phyloP scores from a whole-genome alignment of 2,797 vertebrate species.

The Halcyon badia region DNA sequence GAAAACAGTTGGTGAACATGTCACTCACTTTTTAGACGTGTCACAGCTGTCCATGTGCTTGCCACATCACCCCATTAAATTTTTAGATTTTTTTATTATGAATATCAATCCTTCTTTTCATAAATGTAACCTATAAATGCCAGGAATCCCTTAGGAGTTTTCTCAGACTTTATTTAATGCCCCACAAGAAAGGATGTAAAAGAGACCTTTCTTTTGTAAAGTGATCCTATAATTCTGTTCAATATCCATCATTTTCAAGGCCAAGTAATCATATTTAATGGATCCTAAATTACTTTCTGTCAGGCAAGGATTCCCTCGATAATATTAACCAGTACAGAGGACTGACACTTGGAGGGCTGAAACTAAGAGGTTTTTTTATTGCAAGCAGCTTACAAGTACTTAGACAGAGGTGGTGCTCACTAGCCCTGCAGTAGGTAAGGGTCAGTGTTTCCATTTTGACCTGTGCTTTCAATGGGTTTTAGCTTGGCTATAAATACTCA shows the following conservation, averaged over 20 bases:
- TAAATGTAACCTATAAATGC: conserved; percentile 81
- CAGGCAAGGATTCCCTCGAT: conserved; percentile 79
- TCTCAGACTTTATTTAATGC: conserved; percentile 80
- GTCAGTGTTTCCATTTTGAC: conserved; percentile 38
- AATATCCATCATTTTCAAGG: conserved; percentile 85
- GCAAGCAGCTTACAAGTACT: conserved; percentile 62
- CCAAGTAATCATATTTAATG: conserved; percentile 86
- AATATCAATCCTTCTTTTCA: conserved; percentile 81
- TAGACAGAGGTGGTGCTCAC: conserved; percentile 7
- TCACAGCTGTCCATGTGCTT: conserved; percentile 76
- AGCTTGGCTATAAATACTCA: conserved; percentile 52
- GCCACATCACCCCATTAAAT: conserved; percentile 70
- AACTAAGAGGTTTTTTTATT: conserved; percentile 70
- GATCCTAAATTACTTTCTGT: conserved; percentile 84
- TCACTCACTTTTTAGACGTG: conserved; percentile 78
- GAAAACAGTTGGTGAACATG: conserved; percentile 73
- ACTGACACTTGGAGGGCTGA: conserved; percentile 66
- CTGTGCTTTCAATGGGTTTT: conserved; percentile 50
- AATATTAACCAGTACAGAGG: conserved; percentile 79
- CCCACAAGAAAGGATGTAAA: conserved; percentile 81
- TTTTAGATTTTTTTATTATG: conserved; percentile 78
- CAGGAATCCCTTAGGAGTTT: conserved; percentile 73
- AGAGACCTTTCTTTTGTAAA: conserved; percentile 85
- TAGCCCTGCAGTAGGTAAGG: not conserved
- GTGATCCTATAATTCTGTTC: conserved; percentile 83